These are phyloP conservation scores for Cygnus atratus DNA, from an alignment of 2,113 vertebrate species.

Conservation along the genomic window DNA sequence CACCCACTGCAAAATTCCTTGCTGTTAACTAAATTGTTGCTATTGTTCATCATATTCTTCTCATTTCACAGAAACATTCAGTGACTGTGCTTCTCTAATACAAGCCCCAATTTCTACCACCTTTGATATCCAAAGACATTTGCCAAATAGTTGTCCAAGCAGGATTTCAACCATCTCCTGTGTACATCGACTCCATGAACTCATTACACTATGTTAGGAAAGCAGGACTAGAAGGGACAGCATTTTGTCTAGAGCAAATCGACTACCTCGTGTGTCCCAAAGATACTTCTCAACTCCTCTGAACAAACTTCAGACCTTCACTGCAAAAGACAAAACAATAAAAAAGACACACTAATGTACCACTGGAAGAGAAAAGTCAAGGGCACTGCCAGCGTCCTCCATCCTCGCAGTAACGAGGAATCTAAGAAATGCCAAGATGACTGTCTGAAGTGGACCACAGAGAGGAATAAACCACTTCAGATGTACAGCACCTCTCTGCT, in stretches of 20 bases:
- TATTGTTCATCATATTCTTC: not conserved
- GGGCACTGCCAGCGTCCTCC: not conserved
- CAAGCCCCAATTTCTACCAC: not conserved
- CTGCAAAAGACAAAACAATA: not conserved
- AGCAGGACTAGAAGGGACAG: not conserved
- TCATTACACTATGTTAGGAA: fast-evolving
- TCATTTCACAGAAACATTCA: not conserved
- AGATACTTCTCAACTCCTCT: not conserved
- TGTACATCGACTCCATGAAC: not conserved
- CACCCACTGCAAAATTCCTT: not conserved
- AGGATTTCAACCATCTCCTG: not conserved
- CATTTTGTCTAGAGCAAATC: not conserved
- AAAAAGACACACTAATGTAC: not conserved
- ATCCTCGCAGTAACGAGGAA: not conserved
- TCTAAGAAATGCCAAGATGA: not conserved
- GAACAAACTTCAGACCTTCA: not conserved
- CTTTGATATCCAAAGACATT: not conserved
- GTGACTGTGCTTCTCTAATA: not conserved
- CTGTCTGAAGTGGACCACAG: not conserved
- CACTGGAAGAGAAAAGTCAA: not conserved
- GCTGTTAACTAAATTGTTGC: not conserved
- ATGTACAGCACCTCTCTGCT: not conserved
- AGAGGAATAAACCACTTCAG: not conserved
- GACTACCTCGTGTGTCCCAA: not conserved
- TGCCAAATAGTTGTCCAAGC: not conserved